Evolutionary conservation across 2,888 invertebrate species (phyloP), one percentile per base, ranked within the genome.

Genomic region (Clusia tigrina): DNA sequence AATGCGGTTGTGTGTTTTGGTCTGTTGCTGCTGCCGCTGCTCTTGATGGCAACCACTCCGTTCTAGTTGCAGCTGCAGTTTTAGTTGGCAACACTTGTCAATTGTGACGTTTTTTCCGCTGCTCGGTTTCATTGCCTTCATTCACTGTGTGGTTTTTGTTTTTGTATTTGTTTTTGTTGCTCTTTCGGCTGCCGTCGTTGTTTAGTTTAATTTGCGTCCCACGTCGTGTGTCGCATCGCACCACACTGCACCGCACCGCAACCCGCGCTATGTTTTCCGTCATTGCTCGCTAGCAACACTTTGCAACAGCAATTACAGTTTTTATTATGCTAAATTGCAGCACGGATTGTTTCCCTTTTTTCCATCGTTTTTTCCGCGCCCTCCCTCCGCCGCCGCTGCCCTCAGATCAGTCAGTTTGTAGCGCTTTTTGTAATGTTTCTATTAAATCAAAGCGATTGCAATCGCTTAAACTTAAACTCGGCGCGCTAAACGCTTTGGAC

Each of bases 371-470:
- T 18, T 48, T 48, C n/a, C n/a, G n/a, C n/a, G n/a, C n/a, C n/a
- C n/a, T n/a, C n/a, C n/a, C n/a, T n/a, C n/a, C n/a, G n/a, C n/a
- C n/a, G n/a, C n/a, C n/a, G n/a, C n/a, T n/a, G n/a, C n/a, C n/a
- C n/a, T n/a, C n/a, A n/a, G n/a, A n/a, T n/a, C n/a, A n/a, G n/a
- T 48, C 15, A 20, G 48, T 48, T 20, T 18, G 22, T 5, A 22
- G 5, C 22, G 18, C 15, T 48, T 18, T 22, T 48, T 20, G 15
- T 20, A 15, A 48, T 42, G 42, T 42, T 42, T 10, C 42, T 22
- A 48, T 48, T 48, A 48, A 48, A 48, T 48, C 18, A 48, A 48
- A 20, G 48, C 48, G 48, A 48, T 48, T 48, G 48, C 18, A 18
- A 48, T 48, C 48, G 22, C 15, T 48, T 48, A 18, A 48, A 22